Evolutionary conservation across 2,113 vertebrate genomes (phyloP).

Genomic region (Istiophorus platypterus): DNA sequence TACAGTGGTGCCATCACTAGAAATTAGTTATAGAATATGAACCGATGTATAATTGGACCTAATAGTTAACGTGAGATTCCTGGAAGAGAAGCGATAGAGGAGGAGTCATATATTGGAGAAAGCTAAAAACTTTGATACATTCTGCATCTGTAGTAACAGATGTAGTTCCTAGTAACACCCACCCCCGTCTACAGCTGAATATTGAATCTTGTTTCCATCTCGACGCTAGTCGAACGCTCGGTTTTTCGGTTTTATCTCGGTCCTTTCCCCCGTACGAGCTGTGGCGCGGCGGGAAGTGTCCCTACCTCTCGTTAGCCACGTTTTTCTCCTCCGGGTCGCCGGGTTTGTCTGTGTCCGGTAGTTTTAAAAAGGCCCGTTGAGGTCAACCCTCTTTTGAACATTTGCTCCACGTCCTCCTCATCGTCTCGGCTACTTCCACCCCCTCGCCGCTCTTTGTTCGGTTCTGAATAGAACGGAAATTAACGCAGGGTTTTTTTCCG

Average conservation of each 20-base stretch:
- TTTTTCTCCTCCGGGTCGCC: neutral
- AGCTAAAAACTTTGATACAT: neutral
- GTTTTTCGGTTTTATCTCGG: neutral
- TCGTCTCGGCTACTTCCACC: too few relatives aligned
- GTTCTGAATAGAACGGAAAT: too few relatives aligned
- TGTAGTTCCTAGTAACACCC: too few relatives aligned
- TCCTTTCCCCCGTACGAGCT: neutral
- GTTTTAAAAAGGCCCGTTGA: neutral
- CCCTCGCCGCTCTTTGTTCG: too few relatives aligned
- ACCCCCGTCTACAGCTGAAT: too few relatives aligned
- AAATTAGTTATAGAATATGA: neutral
- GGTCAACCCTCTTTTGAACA: neutral
- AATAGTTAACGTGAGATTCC: neutral
- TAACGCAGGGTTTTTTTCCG: too few relatives aligned
- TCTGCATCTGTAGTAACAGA: too few relatives aligned
- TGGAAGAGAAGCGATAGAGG: neutral
- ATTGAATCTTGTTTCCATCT: too few relatives aligned
- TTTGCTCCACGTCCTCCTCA: neutral
- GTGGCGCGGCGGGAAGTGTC: neutral
- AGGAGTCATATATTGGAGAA: too few relatives aligned
- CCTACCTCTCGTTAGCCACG: neutral
- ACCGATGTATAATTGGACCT: neutral
- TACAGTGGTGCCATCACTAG: neutral
- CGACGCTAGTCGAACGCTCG: too few relatives aligned
- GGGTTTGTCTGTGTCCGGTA: neutral